Conservation (phyloP, 2,888 invertebrate species). For the Phasia obesa region DNA sequence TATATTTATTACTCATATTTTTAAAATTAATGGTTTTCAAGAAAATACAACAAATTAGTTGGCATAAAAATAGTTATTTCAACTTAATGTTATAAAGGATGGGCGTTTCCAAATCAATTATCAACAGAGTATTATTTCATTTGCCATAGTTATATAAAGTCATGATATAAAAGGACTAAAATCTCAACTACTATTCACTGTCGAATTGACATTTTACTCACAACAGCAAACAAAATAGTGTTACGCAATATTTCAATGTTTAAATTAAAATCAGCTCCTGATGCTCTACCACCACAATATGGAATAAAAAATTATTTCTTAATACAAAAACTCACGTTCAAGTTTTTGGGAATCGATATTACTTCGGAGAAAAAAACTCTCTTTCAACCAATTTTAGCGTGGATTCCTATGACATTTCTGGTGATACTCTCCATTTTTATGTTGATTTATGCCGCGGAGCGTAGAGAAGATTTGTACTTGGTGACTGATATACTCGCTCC, state of each 20-base stretch:
- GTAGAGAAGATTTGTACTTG: conserved; percentile 52
- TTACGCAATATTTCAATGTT: conserved; percentile 20
- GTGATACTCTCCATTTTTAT: conserved; percentile 4
- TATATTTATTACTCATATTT: too few relatives aligned
- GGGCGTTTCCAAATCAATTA: too few relatives aligned
- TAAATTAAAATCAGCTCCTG: conserved; percentile 3
- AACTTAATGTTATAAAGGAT: too few relatives aligned
- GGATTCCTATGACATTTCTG: not conserved
- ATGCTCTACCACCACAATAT: conserved; percentile 17
- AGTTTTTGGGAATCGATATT: conserved; percentile 32
- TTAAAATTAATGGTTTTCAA: too few relatives aligned
- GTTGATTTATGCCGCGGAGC: conserved; percentile 34
- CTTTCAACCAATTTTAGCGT: conserved; percentile 2
- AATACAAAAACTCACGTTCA: conserved; percentile 35
- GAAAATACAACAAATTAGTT: too few relatives aligned
- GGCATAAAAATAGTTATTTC: too few relatives aligned
- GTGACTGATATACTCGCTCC: conserved; percentile 63
- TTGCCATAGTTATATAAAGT: too few relatives aligned
- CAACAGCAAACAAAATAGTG: too few relatives aligned
- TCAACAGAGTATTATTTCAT: too few relatives aligned
- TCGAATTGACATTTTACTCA: too few relatives aligned
- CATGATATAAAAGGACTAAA: too few relatives aligned
- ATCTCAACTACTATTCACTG: too few relatives aligned
- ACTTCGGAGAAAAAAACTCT: conserved; percentile 14
- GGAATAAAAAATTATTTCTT: conserved; percentile 33